Evolutionary conservation across 2,797 vertebrate species (phyloP).

Genomic region (Eupleurogrammus muticus): DNA sequence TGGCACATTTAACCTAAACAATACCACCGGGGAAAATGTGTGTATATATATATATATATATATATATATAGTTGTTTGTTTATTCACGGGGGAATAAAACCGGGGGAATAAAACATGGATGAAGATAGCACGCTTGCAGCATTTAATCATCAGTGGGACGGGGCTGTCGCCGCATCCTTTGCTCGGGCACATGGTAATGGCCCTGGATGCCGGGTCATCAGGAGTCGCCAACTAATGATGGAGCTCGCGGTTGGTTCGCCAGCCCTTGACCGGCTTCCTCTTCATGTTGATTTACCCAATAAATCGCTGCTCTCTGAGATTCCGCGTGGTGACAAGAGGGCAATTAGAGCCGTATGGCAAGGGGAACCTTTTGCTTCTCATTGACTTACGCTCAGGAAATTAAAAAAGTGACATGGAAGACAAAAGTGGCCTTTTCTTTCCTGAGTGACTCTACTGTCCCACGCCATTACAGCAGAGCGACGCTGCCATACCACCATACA

Average conservation of each 20-base stretch:
- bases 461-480: conserved; percentile 68
- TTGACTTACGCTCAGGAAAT: conserved; percentile 76
- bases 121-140: conserved; percentile 40
- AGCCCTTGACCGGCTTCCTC: conserved; percentile 77
- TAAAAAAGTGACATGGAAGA: conserved; percentile 58
- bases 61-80: too few relatives aligned
- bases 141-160: conserved; percentile 38
- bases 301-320: conserved; percentile 79
- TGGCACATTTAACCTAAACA: conserved; percentile 53
- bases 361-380: conserved; percentile 79
- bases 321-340: conserved; percentile 70
- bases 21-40: conserved; percentile 33
- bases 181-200: conserved; percentile 48
- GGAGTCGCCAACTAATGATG: conserved; percentile 71
- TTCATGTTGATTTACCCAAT: conserved; percentile 77
- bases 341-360: conserved; percentile 76
- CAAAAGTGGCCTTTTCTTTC: conserved; percentile 43
- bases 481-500: conserved; percentile 63
- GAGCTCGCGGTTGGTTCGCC: conserved; percentile 66
- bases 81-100: too few relatives aligned
- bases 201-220: conserved; percentile 63
- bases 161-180: conserved; percentile 20
- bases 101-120: too few relatives aligned
- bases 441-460: conserved; percentile 62
- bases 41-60: too few relatives aligned